These are phyloP conservation scores for Eubasilissa splendida DNA, from an alignment of 2,888 invertebrate species.

Conservation along the genomic window DNA sequence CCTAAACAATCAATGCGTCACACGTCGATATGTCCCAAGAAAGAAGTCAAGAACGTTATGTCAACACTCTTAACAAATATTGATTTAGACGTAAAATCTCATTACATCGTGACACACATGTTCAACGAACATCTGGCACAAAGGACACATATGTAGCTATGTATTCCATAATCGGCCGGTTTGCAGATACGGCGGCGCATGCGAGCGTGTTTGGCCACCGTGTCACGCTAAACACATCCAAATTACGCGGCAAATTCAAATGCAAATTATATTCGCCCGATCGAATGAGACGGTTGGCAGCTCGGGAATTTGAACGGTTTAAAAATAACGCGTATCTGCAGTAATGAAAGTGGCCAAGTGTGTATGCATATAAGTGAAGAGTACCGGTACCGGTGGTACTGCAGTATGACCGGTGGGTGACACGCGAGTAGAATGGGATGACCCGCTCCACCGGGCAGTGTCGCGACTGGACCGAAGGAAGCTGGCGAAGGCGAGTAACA, in stretches of 20 bases:
- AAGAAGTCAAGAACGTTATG: background rate
- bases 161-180: background rate
- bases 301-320: constrained; percentile 12
- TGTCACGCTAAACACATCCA: background rate
- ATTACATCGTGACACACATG: background rate
- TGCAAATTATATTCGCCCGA: constrained; percentile 11
- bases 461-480: constrained; percentile 4
- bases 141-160: background rate
- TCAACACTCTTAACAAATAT: constrained; percentile 4
- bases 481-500: background rate
- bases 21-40: background rate
- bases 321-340: constrained; percentile 3
- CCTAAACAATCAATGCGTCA: background rate
- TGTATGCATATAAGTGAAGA: background rate
- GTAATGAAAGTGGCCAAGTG: background rate
- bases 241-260: constrained; percentile 2
- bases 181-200: background rate
- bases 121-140: constrained; percentile 6
- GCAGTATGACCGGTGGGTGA: constrained; percentile 29
- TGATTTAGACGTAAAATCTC: constrained; percentile 11
- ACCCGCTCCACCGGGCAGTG: background rate
- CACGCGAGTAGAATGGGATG: constrained; percentile 26
- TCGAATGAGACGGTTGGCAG: background rate
- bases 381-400: constrained; percentile 4
- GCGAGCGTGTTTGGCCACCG: constrained; percentile 22